Conservation (phyloP, 2,888 invertebrate species). For the Trypoxylon attenuatum region DNA sequence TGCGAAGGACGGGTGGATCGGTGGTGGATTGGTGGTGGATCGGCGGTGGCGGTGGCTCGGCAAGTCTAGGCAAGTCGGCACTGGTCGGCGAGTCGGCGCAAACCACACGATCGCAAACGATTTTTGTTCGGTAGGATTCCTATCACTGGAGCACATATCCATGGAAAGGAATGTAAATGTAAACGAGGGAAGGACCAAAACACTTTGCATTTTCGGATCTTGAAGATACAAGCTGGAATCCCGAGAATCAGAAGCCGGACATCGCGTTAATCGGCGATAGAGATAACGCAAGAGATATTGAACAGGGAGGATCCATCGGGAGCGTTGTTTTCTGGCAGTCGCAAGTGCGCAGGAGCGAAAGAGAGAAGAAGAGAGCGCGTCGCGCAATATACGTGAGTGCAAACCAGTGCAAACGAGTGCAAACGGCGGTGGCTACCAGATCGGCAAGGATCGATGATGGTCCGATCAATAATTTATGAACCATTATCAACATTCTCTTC, state of each 20-base stretch:
- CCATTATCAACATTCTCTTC: neutral
- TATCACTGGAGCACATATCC: neutral
- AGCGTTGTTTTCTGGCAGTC: conserved; percentile 10
- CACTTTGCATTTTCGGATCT: conserved; percentile 15
- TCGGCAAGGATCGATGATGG: conserved; percentile 12
- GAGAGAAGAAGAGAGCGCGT: neutral
- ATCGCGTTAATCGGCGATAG: neutral
- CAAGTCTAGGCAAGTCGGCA: no score
- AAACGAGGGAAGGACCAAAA: conserved; percentile 27
- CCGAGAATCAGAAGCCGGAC: neutral
- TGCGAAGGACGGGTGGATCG: neutral
- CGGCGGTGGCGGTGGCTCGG: no score
- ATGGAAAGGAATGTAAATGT: conserved; percentile 24
- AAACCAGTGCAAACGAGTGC: no score
- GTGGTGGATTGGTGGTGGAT: no score
- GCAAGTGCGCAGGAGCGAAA: neutral
- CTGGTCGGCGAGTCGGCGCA: no score
- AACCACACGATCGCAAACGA: neutral
- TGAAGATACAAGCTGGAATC: neutral
- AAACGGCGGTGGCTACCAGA: neutral
- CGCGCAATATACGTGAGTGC: neutral
- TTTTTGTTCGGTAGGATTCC: neutral
- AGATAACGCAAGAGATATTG: conserved; percentile 2
- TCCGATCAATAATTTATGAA: conserved; percentile 3
- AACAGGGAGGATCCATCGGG: conserved; percentile 13